Evolutionary conservation across 2,113 vertebrate genomes (phyloP).

Genomic region (Canis aureus): DNA sequence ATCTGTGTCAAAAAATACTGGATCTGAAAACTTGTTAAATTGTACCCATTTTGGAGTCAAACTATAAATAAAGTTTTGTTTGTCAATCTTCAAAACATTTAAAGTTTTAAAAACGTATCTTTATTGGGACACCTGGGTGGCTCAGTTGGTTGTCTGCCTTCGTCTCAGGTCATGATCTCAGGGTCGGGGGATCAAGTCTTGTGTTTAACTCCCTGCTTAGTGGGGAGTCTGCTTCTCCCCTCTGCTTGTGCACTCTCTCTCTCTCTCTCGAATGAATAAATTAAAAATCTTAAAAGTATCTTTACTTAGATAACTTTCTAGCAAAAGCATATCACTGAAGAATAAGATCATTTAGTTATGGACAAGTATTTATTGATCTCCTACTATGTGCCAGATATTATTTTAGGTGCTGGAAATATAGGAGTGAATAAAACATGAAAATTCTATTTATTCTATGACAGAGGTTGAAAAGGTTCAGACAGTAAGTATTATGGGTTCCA

Average conservation of each 20-base stretch:
- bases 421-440: neutral
- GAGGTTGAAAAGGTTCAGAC: neutral
- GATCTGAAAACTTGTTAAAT: constrained; percentile 33
- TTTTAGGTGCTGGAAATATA: constrained; percentile 11
- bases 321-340: neutral
- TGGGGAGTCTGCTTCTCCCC: too few species aligned
- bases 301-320: neutral
- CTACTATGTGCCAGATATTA: neutral
- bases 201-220: too few species aligned
- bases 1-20: constrained; percentile 4
- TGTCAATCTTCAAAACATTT: neutral
- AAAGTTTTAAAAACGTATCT: constrained; percentile 6
- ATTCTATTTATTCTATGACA: neutral
- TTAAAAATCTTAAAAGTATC: too few species aligned
- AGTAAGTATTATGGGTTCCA: neutral
- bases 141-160: too few species aligned
- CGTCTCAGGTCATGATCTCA: too few species aligned
- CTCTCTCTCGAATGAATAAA: neutral
- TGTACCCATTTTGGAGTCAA: neutral
- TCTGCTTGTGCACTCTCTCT: too few species aligned
- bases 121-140: neutral
- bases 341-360: neutral
- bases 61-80: constrained; percentile 34
- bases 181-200: too few species aligned
- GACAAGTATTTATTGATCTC: constrained; percentile 15